Conservation (phyloP, 2,113 vertebrate genomes). For the Platysternon megacephalum region DNA sequence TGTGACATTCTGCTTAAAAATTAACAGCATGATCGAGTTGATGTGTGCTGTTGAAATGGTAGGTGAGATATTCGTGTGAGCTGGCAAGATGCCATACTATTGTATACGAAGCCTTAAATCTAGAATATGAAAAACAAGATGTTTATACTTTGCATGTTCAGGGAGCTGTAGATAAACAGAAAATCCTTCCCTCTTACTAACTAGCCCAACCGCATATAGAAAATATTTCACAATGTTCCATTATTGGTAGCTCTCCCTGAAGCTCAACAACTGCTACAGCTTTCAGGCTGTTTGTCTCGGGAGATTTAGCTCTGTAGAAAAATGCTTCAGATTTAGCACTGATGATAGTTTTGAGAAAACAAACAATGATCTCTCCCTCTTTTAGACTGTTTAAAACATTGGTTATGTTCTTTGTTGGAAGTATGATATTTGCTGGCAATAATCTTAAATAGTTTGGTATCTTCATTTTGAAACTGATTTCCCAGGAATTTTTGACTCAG, state of each 20-base stretch:
- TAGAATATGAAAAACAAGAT: not conserved
- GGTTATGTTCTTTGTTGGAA: not conserved
- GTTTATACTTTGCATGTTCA: not conserved
- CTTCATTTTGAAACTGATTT: not conserved
- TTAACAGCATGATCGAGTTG: not conserved
- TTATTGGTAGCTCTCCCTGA: not conserved
- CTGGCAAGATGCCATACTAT: not conserved
- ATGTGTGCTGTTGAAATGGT: not conserved
- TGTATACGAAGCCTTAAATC: not conserved
- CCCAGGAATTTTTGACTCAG: not conserved
- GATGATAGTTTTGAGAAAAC: not conserved
- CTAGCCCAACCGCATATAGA: not conserved
- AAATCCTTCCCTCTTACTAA: not conserved
- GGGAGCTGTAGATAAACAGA: not conserved
- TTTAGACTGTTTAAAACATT: not conserved
- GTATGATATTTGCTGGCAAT: not conserved
- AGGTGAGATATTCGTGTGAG: not conserved
- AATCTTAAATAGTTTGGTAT: not conserved
- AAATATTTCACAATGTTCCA: not conserved
- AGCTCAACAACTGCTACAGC: not conserved
- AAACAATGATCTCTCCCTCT: not conserved
- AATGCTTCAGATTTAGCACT: not conserved
- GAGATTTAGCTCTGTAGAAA: not conserved
- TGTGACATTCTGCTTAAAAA: not conserved
- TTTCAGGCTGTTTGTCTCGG: not conserved